Evolutionary conservation across 2,888 invertebrate species (phyloP), one percentile per base, ranked within the genome.

Genomic region (Microchrysa polita): DNA sequence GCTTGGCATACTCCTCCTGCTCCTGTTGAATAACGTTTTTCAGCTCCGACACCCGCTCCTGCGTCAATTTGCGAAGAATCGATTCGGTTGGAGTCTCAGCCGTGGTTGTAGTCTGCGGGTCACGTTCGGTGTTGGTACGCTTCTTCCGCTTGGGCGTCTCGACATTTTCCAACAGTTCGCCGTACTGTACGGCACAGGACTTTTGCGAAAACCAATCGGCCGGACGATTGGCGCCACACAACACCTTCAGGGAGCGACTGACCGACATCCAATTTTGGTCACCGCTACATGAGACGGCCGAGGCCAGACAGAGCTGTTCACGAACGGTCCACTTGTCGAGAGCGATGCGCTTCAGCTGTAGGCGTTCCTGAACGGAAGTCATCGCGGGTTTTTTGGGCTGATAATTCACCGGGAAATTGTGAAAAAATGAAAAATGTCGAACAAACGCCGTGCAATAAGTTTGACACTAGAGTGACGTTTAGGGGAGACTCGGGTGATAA

Each of bases 181-280:
- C 92, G 84, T 96, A 97, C 80, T 97, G 97, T 0, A 93, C 90
- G 0, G 96, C 96, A 85, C 97, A 97, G 78, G 92, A 92, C 83
- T 93, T 93, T 81, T 94, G 95, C 0, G 95, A 95, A 81, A 95
- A 96, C 95, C 94, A 96, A 81, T 93, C 96, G 0, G 88, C 85
- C 0, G 92, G 93, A 74, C 94, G 86, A 78, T 90, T 91, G 59
- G 91, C 87, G 78, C 94, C 94, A 14, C 90, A 90, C 78, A 92
- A 91, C 14, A 92, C 89, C 86, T 93, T 93, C 10, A 96, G 83
- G 0, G 92, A 89, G 52, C 94, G 86, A 63, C 94, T 94, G 1
- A 95, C 95, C 0, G 94, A 92, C 88, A 94, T 91, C 96, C 96
- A 95, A 84, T 97, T 94, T 82, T 95, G 95, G 82, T 96, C 95